Evolutionary conservation across 1,140 invertebrate species (phyloP).

Genomic region (Pogonus chalceus): DNA sequence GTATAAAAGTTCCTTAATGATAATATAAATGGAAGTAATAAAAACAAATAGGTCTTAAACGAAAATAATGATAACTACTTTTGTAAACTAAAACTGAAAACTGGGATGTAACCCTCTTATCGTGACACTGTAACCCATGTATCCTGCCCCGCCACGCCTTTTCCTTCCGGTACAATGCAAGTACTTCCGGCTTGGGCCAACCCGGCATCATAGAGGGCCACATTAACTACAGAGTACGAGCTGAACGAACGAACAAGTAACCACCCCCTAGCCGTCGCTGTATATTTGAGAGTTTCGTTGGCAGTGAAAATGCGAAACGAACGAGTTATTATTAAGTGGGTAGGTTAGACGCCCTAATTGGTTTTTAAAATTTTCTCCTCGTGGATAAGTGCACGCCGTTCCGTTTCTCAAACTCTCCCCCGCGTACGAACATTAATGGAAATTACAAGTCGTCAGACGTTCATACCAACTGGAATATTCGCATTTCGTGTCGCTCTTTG

Average conservation of each 20-base stretch:
- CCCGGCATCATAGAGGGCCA: no score
- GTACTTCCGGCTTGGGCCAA: constrained; percentile 17
- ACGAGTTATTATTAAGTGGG: background rate
- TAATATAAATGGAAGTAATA: no score
- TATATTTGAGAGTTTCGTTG: no score
- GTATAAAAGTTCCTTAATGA: no score
- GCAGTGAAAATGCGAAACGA: background rate
- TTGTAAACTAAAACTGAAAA: no score
- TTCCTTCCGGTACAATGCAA: constrained; percentile 15
- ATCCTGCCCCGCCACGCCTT: constrained; percentile 3
- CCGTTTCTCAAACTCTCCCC: background rate
- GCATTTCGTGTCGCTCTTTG: no score
- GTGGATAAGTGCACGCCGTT: background rate
- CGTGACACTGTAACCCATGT: background rate
- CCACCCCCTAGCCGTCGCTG: no score
- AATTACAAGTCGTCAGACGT: background rate
- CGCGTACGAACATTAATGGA: background rate
- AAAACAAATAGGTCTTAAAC: no score
- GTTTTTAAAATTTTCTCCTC: background rate
- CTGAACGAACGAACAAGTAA: no score
- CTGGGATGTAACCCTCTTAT: no score
- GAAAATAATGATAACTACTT: no score
- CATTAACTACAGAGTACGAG: no score
- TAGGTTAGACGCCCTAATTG: background rate
- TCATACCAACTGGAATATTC: background rate